Evolutionary conservation across 2,797 vertebrate species (phyloP).

Genomic region (Enteromius trimaculatus): DNA sequence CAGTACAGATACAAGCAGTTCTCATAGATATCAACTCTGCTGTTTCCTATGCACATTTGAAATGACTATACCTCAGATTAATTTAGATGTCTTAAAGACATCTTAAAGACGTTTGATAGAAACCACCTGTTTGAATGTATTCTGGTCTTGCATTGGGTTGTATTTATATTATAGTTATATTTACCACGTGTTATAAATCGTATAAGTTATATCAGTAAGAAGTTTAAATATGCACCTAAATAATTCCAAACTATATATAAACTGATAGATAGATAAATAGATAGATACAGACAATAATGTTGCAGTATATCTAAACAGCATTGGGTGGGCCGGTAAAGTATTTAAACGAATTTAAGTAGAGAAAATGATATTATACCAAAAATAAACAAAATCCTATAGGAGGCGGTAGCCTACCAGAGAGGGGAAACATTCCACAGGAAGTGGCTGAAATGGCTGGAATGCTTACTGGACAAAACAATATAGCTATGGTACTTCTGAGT

Average conservation of each 20-base stretch:
- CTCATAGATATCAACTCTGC: background rate
- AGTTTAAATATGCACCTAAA: no score
- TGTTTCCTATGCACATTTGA: background rate
- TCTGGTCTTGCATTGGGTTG: constrained; percentile 84
- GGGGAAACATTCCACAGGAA: constrained; percentile 49
- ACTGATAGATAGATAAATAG: background rate
- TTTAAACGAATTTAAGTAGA: background rate
- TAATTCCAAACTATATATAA: no score
- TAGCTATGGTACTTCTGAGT: background rate
- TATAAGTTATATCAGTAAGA: no score
- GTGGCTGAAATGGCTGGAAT: constrained; percentile 21
- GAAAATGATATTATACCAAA: constrained; percentile 10
- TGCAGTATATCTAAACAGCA: background rate
- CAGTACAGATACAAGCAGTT: background rate
- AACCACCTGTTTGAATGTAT: constrained; percentile 65
- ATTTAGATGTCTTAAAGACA: background rate
- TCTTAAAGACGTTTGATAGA: background rate
- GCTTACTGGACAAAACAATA: background rate
- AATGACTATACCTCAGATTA: constrained; percentile 1
- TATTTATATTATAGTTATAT: constrained; percentile 69
- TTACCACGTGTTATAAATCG: no score
- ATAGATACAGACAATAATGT: background rate
- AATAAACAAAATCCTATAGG: constrained; percentile 18
- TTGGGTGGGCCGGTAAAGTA: background rate
- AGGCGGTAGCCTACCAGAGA: background rate